Conservation (phyloP, 2,797 vertebrate species). For the Chanos chanos region DNA sequence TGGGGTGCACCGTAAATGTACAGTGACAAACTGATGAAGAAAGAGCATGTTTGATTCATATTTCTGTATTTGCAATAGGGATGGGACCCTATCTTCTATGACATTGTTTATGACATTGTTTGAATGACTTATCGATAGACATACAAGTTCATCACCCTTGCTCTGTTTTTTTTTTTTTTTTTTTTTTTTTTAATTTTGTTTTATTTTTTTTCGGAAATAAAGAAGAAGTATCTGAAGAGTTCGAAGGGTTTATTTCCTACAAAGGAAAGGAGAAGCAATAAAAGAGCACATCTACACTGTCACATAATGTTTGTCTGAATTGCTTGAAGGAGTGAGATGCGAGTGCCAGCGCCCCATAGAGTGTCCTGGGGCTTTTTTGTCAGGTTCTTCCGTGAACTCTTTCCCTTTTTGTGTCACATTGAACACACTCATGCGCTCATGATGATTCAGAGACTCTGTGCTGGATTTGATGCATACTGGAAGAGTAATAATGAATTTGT, state of each 20-base stretch:
- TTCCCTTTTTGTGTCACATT: slow-evolving; percentile 17
- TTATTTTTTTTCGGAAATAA: slow-evolving; percentile 3
- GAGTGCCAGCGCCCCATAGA: neutral
- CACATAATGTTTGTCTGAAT: slow-evolving; percentile 12
- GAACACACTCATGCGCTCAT: neutral
- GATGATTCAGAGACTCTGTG: slow-evolving; percentile 2
- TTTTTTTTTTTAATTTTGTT: slow-evolving; percentile 3
- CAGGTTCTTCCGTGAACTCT: slow-evolving; percentile 5
- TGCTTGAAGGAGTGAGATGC: neutral
- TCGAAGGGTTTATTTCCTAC: too few species aligned
- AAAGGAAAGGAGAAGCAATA: too few species aligned
- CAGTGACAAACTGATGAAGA: slow-evolving; percentile 21
- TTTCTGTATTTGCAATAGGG: slow-evolving; percentile 22
- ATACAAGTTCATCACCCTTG: neutral
- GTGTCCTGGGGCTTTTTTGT: neutral
- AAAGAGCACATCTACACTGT: slow-evolving; percentile 11
- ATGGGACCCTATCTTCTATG: too few species aligned
- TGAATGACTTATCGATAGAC: too few species aligned
- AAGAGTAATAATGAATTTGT: slow-evolving; percentile 4
- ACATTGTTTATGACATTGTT: too few species aligned
- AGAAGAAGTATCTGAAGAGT: too few species aligned
- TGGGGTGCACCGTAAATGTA: slow-evolving; percentile 16
- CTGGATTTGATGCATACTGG: neutral
- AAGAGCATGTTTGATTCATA: slow-evolving; percentile 21
- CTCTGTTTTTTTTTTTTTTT: too few species aligned